Evolutionary conservation across 2,797 vertebrate species (phyloP).

Genomic region (Sebastolobus altivelis): DNA sequence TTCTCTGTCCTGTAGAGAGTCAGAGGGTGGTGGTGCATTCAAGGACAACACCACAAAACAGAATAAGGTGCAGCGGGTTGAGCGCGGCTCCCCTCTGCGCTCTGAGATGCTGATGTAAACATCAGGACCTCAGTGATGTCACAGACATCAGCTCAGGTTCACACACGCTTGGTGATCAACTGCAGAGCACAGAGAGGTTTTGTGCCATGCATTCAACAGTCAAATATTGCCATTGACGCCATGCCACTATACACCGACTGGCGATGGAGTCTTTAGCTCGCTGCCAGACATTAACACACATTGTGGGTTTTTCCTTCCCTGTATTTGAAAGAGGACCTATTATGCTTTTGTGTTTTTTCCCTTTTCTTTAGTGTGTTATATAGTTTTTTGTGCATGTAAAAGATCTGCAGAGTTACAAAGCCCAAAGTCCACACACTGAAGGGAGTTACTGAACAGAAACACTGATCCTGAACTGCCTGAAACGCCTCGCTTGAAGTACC

Average conservation of each 20-base stretch:
- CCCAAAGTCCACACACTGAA: too few relatives aligned
- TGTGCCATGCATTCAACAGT: constrained; percentile 48
- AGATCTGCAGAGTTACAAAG: too few relatives aligned
- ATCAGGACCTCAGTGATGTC: constrained; percentile 37
- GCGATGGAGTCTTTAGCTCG: constrained; percentile 44
- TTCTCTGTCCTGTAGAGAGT: constrained; percentile 52
- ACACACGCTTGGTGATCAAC: constrained; percentile 21
- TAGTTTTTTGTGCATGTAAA: too few relatives aligned
- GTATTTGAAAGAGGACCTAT: too few relatives aligned
- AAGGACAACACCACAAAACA: constrained; percentile 35
- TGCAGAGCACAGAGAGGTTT: constrained; percentile 47
- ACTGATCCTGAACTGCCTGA: too few relatives aligned
- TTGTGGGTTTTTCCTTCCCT: neutral
- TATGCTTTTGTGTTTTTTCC: too few relatives aligned
- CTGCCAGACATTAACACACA: constrained; percentile 44
- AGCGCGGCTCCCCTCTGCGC: neutral
- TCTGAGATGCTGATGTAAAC: constrained; percentile 45
- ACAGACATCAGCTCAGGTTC: constrained; percentile 43
- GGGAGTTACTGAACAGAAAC: too few relatives aligned
- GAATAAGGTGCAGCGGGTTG: constrained; percentile 29
- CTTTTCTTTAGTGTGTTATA: too few relatives aligned
- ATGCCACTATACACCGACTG: constrained; percentile 34
- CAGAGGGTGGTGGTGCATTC: constrained; percentile 26
- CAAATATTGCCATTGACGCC: constrained; percentile 56
- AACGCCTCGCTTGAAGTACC: too few relatives aligned